Percentiles rank a stretch among this genome's conserved stretches.
Conservation (phyloP, 2,113 vertebrate genomes). For the Hiodon alosoides region DNA sequence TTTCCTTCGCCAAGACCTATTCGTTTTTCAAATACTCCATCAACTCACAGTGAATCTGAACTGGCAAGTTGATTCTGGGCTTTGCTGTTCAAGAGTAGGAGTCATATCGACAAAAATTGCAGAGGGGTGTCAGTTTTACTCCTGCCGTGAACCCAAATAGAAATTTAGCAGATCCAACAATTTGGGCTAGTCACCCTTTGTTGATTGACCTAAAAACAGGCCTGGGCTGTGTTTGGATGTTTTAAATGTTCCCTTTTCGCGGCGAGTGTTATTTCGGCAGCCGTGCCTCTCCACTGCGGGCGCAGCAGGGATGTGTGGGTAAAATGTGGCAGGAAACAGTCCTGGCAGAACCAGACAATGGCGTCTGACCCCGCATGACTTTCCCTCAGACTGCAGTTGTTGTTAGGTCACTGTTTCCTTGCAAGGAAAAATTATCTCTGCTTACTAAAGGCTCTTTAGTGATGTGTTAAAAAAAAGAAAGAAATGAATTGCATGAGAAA, state of each 20-base stretch:
- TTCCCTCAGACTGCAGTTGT: background rate
- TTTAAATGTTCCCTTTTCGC: background rate
- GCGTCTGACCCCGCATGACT: background rate
- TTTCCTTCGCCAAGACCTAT: too few species aligned
- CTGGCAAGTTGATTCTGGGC: too few species aligned
- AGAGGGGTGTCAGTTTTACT: too few species aligned
- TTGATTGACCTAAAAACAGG: background rate
- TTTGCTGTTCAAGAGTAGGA: too few species aligned
- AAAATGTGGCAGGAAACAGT: background rate
- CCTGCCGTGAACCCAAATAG: too few species aligned
- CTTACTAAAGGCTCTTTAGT: constrained; percentile 4
- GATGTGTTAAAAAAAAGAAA: background rate
- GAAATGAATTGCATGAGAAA: background rate
- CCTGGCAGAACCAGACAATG: background rate
- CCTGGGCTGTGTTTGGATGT: background rate
- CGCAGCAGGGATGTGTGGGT: background rate
- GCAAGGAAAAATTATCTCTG: background rate
- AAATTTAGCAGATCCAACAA: too few species aligned
- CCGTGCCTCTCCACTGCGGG: background rate
- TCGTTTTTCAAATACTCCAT: too few species aligned
- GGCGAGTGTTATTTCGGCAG: background rate
- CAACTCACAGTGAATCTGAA: too few species aligned
- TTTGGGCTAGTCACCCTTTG: too few species aligned
- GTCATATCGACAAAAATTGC: too few species aligned
- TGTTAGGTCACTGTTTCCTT: background rate